Evolutionary conservation across 1,140 invertebrate genomes (phyloP).

Genomic region (Drosophila oshimai): DNA sequence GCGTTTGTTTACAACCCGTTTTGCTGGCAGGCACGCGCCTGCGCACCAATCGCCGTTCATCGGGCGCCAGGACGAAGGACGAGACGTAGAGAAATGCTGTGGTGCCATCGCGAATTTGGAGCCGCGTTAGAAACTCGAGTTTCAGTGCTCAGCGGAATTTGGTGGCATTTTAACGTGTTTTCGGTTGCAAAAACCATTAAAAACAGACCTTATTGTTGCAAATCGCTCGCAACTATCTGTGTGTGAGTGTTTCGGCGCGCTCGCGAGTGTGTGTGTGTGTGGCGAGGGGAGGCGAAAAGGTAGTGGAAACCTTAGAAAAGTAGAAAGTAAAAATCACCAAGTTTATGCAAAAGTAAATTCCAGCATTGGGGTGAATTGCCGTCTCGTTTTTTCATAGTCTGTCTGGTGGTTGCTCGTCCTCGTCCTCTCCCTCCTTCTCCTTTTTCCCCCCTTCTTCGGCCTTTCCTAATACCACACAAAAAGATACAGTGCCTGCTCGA

Average conservation of each 20-base stretch:
- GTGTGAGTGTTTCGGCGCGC: conserved; percentile 3
- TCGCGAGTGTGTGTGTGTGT: conserved; percentile 11
- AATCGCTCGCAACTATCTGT: conserved; percentile 9
- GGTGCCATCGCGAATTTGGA: conserved; percentile 1
- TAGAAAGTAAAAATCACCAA: conserved; percentile 41
- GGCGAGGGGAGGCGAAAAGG: conserved; percentile 23
- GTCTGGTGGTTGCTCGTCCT: conserved; percentile 46
- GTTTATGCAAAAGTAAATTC: conserved; percentile 76
- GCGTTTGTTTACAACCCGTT: conserved; percentile 1
- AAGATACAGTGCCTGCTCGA: conserved; percentile 6
- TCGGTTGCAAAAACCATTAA: conserved; percentile 24
- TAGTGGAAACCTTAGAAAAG: conserved; percentile 71
- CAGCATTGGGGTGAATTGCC: conserved; percentile 54
- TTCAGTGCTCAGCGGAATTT: conserved; percentile 61
- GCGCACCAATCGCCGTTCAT: conserved; percentile 5
- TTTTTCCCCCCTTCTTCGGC: neutral
- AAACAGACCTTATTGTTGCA: conserved; percentile 20
- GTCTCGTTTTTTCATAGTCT: neutral
- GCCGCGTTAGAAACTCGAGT: conserved; percentile 11
- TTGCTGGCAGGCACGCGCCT: conserved; percentile 10
- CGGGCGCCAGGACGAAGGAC: conserved; percentile 43
- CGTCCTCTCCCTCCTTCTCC: neutral
- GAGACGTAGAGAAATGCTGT: conserved; percentile 38
- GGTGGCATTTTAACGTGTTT: conserved; percentile 41
- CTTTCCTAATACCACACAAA: conserved; percentile 44